phyloP scores from a whole-genome alignment of 2,797 vertebrate species.

The Danio aesculapii region DNA sequence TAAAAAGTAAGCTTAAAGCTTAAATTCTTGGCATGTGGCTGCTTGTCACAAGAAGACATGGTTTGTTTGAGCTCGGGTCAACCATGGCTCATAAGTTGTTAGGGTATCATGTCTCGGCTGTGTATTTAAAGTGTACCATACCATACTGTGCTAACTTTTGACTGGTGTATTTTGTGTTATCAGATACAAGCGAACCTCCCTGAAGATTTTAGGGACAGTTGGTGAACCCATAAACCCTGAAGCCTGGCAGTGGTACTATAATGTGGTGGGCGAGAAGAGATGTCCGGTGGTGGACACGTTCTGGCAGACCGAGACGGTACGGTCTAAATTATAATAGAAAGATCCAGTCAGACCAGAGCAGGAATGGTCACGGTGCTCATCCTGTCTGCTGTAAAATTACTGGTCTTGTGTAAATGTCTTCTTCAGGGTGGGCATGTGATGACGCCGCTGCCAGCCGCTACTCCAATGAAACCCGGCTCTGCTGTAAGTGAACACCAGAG shows the following conservation, averaged over 20 bases:
- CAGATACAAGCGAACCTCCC: slow-evolving; percentile 89
- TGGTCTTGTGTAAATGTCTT: not conserved
- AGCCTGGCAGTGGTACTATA: slow-evolving; percentile 97
- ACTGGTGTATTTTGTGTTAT: slow-evolving; percentile 11
- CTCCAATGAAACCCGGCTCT: slow-evolving; percentile 93
- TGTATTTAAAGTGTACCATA: too few relatives aligned
- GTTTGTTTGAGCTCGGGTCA: too few relatives aligned
- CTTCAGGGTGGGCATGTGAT: slow-evolving; percentile 93
- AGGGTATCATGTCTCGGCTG: too few relatives aligned
- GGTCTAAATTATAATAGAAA: slow-evolving; percentile 24
- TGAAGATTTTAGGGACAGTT: slow-evolving; percentile 92
- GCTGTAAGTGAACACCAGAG: slow-evolving; percentile 84
- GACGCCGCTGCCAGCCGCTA: slow-evolving; percentile 93
- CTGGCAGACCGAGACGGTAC: slow-evolving; percentile 98
- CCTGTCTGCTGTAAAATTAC: not conserved
- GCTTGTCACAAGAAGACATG: too few relatives aligned
- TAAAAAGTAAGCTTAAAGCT: too few relatives aligned
- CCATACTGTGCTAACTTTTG: not conserved
- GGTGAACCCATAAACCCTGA: slow-evolving; percentile 98
- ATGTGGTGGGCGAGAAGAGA: slow-evolving; percentile 88
- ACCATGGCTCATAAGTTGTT: too few relatives aligned
- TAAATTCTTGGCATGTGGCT: too few relatives aligned
- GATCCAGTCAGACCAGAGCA: not conserved
- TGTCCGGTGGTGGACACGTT: slow-evolving; percentile 97
- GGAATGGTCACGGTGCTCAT: not conserved